phyloP scores from a whole-genome alignment of 2,888 invertebrate species.

The Cistogaster globosa region DNA sequence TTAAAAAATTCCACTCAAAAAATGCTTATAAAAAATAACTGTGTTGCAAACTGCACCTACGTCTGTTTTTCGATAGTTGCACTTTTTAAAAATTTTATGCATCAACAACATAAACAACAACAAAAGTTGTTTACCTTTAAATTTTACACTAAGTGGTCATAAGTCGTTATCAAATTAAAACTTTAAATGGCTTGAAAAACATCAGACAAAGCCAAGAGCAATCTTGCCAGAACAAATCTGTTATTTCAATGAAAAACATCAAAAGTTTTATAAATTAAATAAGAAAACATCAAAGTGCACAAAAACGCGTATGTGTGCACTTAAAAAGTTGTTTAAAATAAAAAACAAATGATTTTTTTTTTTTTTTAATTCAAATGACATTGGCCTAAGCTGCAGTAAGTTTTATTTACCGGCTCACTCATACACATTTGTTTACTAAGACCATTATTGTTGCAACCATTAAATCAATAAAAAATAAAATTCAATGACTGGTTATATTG shows the following conservation, averaged over 20 bases:
- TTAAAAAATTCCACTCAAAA: too few relatives aligned
- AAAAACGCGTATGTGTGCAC: slow-evolving; percentile 15
- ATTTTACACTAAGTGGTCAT: slow-evolving; percentile 29
- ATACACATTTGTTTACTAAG: slow-evolving; percentile 5
- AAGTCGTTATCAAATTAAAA: slow-evolving; percentile 26
- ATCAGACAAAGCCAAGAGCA: slow-evolving; percentile 67
- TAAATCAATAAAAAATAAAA: slow-evolving; percentile 9
- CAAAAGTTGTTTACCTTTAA: slow-evolving; percentile 66
- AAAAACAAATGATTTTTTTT: slow-evolving; percentile 12
- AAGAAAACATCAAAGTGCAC: slow-evolving; percentile 18
- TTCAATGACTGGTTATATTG: slow-evolving; percentile 21
- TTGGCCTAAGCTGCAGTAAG: slow-evolving; percentile 62
- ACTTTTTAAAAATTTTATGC: slow-evolving; percentile 20
- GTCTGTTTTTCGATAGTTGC: slow-evolving; percentile 16
- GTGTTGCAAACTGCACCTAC: slow-evolving; percentile 21
- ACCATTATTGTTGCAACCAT: slow-evolving; percentile 15
- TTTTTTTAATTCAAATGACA: slow-evolving; percentile 62
- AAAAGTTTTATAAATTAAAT: slow-evolving; percentile 15
- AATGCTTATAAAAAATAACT: slow-evolving; percentile 6
- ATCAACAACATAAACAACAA: slow-evolving; percentile 6
- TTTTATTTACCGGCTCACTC: slow-evolving; percentile 22
- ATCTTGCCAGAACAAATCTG: slow-evolving; percentile 62
- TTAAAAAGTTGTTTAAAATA: slow-evolving; percentile 36
- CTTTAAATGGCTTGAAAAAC: slow-evolving; percentile 20
- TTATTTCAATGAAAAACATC: slow-evolving; percentile 24